These are phyloP conservation scores for Planiliza haematocheilus DNA, from an alignment of 2,113 vertebrate species.

Conservation along the genomic window DNA sequence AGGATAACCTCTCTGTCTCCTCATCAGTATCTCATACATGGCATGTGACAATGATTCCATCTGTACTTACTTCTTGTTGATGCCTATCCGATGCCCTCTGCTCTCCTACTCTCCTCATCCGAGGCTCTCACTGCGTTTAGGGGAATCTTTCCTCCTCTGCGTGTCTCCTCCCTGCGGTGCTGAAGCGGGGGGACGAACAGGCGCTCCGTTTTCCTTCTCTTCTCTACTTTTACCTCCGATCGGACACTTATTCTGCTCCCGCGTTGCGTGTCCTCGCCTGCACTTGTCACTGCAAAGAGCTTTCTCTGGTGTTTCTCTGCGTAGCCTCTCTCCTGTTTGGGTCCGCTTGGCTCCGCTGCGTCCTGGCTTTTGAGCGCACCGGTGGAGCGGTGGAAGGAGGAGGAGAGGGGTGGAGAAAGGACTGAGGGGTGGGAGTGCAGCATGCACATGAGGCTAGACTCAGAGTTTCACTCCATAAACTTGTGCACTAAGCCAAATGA, in stretches of 20 bases:
- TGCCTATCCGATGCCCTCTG: conserved; percentile 77
- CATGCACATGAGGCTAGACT: background rate
- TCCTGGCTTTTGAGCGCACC: conserved; percentile 58
- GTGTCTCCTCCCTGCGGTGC: conserved; percentile 57
- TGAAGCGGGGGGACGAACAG: conserved; percentile 41
- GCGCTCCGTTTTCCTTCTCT: conserved; percentile 60
- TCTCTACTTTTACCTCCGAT: conserved; percentile 25
- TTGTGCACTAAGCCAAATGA: no score
- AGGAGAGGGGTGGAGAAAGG: conserved; percentile 42
- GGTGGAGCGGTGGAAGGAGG: conserved; percentile 33
- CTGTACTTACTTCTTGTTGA: conserved; percentile 71
- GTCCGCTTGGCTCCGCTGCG: conserved; percentile 29
- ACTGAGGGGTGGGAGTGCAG: conserved; percentile 26
- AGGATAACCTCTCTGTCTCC: background rate
- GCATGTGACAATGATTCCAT: background rate
- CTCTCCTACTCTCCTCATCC: conserved; percentile 79
- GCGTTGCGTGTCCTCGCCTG: background rate
- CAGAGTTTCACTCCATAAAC: background rate
- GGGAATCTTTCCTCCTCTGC: conserved; percentile 75
- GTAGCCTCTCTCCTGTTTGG: background rate
- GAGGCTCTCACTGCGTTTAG: conserved; percentile 66
- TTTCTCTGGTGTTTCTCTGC: background rate
- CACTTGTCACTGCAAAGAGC: conserved; percentile 6
- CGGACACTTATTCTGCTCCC: background rate
- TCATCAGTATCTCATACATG: background rate